Percentiles rank a stretch among this genome's conserved stretches.
Conservation (phyloP, 2,797 vertebrate species). For the Moxostoma hubbsi region DNA sequence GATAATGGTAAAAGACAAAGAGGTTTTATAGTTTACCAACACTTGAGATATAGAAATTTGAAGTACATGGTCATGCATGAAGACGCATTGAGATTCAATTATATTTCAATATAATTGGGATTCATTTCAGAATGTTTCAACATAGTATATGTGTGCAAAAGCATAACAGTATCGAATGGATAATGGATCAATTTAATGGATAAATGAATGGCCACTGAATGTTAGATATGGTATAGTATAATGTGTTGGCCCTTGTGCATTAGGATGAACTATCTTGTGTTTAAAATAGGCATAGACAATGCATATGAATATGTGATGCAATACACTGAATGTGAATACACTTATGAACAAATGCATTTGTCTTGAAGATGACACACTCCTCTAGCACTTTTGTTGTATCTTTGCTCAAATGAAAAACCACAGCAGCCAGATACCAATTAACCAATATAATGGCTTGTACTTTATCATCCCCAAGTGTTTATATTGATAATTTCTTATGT, state of each 20-base stretch:
- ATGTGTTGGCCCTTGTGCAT: not conserved
- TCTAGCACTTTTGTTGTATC: not conserved
- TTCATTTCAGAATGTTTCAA: not conserved
- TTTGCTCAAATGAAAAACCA: not conserved
- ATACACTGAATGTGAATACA: not conserved
- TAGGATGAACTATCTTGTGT: not conserved
- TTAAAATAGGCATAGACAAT: not conserved
- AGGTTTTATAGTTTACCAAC: not conserved
- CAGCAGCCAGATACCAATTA: not conserved
- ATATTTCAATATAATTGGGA: not conserved
- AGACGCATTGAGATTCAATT: not conserved
- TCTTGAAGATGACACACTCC: not conserved
- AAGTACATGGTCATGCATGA: not conserved
- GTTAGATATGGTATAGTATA: not conserved
- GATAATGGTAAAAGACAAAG: not conserved
- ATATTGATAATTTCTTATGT: not conserved
- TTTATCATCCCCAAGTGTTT: not conserved
- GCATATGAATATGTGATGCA: not conserved
- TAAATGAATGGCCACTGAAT: not conserved
- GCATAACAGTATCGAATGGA: not conserved
- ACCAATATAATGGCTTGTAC: not conserved
- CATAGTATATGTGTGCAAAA: slow-evolving; percentile 24
- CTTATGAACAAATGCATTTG: not conserved
- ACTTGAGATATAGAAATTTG: slow-evolving; percentile 4
- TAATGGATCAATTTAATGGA: too few species aligned